A percentile compares a stretch with the other conserved stretches of the same genome.
These are phyloP conservation scores for Prionailurus viverrinus DNA, from an alignment of 2,113 vertebrate species.

Conservation along the genomic window DNA sequence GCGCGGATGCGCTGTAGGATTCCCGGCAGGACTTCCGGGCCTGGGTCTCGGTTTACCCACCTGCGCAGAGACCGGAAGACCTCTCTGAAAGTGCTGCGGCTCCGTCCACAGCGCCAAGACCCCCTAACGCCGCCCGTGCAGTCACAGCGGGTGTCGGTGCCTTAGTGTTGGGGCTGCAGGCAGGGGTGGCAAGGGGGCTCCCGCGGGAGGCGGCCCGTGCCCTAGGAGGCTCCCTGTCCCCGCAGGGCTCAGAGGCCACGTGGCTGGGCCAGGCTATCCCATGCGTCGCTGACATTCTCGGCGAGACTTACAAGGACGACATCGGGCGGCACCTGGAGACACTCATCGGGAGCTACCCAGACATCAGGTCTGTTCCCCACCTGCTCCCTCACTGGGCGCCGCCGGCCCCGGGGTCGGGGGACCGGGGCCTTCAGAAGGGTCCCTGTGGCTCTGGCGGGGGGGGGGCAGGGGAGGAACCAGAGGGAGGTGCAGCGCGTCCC, in stretches of 20 bases:
- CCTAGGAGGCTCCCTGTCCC: neutral
- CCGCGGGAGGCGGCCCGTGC: fast-evolving
- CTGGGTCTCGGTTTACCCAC: neutral
- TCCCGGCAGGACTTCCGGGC: neutral
- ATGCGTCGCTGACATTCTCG: slow-evolving; percentile 84
- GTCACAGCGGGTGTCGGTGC: fast-evolving
- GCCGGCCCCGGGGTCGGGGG: fast-evolving
- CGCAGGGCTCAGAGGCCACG: slow-evolving; percentile 84
- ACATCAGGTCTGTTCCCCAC: slow-evolving; percentile 81
- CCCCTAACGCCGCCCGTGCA: fast-evolving
- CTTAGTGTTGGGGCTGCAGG: neutral
- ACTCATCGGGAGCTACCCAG: slow-evolving; percentile 82
- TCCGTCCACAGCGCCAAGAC: fast-evolving
- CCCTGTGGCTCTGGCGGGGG: neutral
- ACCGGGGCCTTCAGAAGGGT: fast-evolving
- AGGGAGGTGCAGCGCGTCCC: fast-evolving
- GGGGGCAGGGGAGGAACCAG: fast-evolving
- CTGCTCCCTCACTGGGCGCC: neutral
- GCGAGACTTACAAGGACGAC: slow-evolving; percentile 81
- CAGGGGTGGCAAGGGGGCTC: no score
- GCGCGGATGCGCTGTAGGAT: fast-evolving
- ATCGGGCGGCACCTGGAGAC: slow-evolving; percentile 80
- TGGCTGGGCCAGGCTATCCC: slow-evolving; percentile 83
- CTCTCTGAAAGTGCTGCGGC: neutral
- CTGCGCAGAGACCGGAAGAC: neutral